phyloP scores from a whole-genome alignment of 2,113 vertebrate species.

The Picathartes gymnocephalus region DNA sequence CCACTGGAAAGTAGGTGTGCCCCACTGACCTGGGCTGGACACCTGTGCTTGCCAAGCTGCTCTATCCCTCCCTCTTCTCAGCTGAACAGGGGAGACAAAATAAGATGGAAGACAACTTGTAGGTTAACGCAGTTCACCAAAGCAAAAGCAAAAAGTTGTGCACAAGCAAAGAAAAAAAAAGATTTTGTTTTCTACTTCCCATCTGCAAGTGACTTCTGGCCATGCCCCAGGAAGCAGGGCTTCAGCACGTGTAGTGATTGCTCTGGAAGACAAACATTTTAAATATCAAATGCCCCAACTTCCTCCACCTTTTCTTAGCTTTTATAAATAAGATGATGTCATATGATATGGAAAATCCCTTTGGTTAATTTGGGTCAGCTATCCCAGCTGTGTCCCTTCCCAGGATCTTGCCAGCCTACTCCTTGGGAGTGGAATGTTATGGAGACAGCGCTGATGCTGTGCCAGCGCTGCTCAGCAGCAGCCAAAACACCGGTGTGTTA shows the following conservation, averaged over 20 bases:
- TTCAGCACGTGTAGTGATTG: rapidly evolving
- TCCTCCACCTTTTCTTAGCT: not conserved
- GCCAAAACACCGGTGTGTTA: not conserved
- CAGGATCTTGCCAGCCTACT: not conserved
- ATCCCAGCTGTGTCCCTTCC: not conserved
- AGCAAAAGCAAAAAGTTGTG: not conserved
- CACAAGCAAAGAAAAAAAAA: not conserved
- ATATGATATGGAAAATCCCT: not conserved
- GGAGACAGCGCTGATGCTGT: not conserved
- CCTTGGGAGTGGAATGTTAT: not conserved
- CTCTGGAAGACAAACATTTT: not conserved
- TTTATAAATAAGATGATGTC: not conserved
- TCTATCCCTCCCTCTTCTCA: not conserved
- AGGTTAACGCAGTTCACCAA: not conserved
- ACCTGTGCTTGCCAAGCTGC: not conserved
- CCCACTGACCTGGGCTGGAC: not conserved
- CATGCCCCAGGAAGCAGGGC: not conserved
- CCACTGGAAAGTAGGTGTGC: conserved; percentile 66
- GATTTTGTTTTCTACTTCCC: not conserved
- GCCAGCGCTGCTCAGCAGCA: not conserved
- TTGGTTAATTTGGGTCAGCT: not conserved
- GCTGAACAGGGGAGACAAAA: not conserved
- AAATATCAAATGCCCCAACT: not conserved
- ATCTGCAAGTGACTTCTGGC: not conserved
- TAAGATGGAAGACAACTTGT: not conserved